Evolutionary conservation across 92 coral and sea anemone species (phyloP).

Genomic region (Phymanthus crucifer): DNA sequence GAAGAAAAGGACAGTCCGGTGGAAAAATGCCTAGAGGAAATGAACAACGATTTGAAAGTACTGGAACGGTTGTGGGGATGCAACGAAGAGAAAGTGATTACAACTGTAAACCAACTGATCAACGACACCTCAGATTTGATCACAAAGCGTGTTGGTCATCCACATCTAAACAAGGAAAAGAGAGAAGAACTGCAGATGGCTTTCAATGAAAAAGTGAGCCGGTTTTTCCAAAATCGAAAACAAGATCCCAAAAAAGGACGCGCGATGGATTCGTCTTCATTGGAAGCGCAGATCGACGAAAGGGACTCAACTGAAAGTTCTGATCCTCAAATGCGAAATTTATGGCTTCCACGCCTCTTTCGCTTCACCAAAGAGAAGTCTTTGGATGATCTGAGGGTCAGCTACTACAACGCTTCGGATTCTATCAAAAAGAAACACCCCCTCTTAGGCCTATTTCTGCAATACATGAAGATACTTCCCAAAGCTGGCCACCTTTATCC

Average conservation of each 20-base stretch:
- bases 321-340: slow-evolving; percentile 45
- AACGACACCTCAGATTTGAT: slow-evolving; percentile 50
- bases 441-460: slow-evolving; percentile 78
- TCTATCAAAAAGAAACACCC: slow-evolving; percentile 55
- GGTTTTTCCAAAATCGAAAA: slow-evolving; percentile 14
- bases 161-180: slow-evolving; percentile 1
- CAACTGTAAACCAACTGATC: slow-evolving; percentile 65
- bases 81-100: slow-evolving; percentile 61
- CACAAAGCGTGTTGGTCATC: slow-evolving; percentile 19
- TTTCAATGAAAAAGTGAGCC: slow-evolving; percentile 14
- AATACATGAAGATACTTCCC: slow-evolving; percentile 56
- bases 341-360: slow-evolving; percentile 65
- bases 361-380: slow-evolving; percentile 71
- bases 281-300: slow-evolving; percentile 16
- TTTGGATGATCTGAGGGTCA: slow-evolving; percentile 54
- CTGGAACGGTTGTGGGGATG: slow-evolving; percentile 57
- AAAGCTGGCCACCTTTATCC: slow-evolving; percentile 54
- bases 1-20: slow-evolving; percentile 24
- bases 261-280: slow-evolving; percentile 33
- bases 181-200: slow-evolving; percentile 29
- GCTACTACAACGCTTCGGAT: slow-evolving; percentile 44
- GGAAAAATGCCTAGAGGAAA: slow-evolving; percentile 59
- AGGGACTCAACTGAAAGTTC: slow-evolving; percentile 12
- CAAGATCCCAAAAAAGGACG: slow-evolving; percentile 23
- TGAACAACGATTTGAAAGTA: slow-evolving; percentile 58